Conservation (phyloP, 2,888 invertebrate genomes). For the Eupithecia vulgata region DNA sequence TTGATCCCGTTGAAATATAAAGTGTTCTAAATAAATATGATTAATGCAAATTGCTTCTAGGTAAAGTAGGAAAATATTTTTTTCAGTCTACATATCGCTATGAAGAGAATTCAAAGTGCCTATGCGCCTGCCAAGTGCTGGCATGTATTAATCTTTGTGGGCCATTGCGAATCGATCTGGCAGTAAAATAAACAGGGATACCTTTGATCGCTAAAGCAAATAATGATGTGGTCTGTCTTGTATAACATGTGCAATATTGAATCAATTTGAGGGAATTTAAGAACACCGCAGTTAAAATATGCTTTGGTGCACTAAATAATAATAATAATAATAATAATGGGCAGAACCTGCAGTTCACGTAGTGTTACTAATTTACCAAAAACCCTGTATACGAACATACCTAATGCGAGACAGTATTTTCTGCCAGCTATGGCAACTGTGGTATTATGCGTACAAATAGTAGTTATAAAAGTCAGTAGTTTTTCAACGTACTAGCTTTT, state of each 20-base stretch:
- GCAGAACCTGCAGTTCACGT: no score
- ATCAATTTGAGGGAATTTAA: background rate
- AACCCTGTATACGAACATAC: no score
- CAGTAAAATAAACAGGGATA: slow-evolving; percentile 42
- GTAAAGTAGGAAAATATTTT: slow-evolving; percentile 21
- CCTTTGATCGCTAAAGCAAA: slow-evolving; percentile 37
- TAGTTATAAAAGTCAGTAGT: background rate
- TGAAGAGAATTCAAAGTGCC: slow-evolving; percentile 44
- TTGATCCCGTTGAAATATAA: slow-evolving; percentile 86
- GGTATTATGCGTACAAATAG: background rate
- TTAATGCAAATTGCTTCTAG: slow-evolving; percentile 15
- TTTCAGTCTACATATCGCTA: slow-evolving; percentile 16
- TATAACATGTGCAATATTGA: slow-evolving; percentile 8
- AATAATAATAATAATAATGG: no score
- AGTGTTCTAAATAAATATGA: slow-evolving; percentile 12
- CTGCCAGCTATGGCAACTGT: no score
- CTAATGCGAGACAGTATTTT: no score
- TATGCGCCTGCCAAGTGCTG: slow-evolving; percentile 54
- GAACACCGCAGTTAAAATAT: background rate
- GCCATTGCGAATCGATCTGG: slow-evolving; percentile 46
- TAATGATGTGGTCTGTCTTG: slow-evolving; percentile 37
- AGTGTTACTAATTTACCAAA: no score
- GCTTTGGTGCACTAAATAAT: background rate
- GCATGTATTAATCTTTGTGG: slow-evolving; percentile 54
- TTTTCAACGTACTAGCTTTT: background rate